Evolutionary conservation across 2,797 vertebrate species (phyloP).

Genomic region (Peromyscus aztecus): DNA sequence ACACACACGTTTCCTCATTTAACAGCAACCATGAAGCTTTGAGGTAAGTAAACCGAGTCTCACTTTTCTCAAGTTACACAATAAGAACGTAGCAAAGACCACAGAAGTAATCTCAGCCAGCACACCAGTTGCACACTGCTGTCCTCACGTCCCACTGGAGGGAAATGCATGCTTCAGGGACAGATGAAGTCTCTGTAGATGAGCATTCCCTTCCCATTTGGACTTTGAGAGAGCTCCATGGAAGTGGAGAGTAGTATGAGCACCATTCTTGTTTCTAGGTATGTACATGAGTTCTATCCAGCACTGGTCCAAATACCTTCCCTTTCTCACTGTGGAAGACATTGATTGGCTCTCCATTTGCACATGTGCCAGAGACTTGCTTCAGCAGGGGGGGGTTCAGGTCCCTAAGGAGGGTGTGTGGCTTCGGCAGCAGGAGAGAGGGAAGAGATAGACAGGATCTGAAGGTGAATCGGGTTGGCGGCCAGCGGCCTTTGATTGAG

Average conservation of each 20-base stretch:
- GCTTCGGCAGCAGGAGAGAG: no score
- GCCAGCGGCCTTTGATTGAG: no score
- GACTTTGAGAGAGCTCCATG: neutral
- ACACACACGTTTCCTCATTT: neutral
- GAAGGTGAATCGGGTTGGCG: no score
- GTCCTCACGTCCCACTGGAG: neutral
- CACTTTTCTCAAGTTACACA: neutral
- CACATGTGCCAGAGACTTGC: no score
- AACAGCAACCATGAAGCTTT: neutral
- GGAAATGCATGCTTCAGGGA: neutral
- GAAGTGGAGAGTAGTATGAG: neutral
- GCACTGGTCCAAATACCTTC: neutral
- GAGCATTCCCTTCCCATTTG: neutral
- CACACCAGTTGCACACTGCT: neutral
- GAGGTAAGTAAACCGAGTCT: neutral
- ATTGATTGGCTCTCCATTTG: neutral
- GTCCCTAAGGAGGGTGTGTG: no score
- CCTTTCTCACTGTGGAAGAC: neutral
- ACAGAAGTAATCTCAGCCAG: neutral
- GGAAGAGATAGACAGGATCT: no score
- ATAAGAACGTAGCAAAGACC: neutral
- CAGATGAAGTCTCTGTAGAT: neutral
- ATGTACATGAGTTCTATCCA: neutral
- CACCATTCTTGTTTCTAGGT: slow-evolving; percentile 23
- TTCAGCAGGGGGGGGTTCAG: no score